Conservation (phyloP, 2,888 invertebrate genomes). For the Acrobasis repandana region DNA sequence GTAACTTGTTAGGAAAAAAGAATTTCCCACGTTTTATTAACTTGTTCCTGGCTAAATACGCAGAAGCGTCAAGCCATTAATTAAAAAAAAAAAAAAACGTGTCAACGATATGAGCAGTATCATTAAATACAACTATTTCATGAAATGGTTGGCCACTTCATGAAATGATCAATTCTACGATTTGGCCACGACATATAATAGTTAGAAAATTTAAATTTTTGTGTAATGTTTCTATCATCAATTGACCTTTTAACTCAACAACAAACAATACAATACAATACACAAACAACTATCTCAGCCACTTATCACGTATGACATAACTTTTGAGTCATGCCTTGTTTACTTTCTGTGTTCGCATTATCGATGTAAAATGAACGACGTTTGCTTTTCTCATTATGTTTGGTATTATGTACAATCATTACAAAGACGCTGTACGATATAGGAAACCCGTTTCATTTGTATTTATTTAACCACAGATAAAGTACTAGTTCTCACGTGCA, state of each 20-base stretch:
- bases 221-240: not conserved
- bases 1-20: too few relatives aligned
- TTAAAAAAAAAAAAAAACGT: too few relatives aligned
- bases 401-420: slow-evolving; percentile 9
- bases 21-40: too few relatives aligned
- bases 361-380: slow-evolving; percentile 7
- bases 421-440: not conserved
- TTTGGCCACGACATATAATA: too few relatives aligned
- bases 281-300: not conserved
- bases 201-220: too few relatives aligned
- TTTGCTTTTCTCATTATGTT: slow-evolving; percentile 8
- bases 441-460: not conserved
- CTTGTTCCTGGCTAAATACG: too few relatives aligned
- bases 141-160: too few relatives aligned
- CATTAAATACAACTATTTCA: too few relatives aligned
- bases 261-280: not conserved
- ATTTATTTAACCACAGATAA: not conserved
- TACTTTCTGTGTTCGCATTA: slow-evolving; percentile 12
- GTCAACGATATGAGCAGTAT: too few relatives aligned
- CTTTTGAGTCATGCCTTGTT: slow-evolving; percentile 22
- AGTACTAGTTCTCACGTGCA: too few relatives aligned
- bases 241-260: not conserved
- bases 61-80: too few relatives aligned
- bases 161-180: too few relatives aligned
- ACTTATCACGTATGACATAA: slow-evolving; percentile 13